Evolutionary conservation across 2,113 vertebrate species (phyloP).

Genomic region (Pituophis catenifer): DNA sequence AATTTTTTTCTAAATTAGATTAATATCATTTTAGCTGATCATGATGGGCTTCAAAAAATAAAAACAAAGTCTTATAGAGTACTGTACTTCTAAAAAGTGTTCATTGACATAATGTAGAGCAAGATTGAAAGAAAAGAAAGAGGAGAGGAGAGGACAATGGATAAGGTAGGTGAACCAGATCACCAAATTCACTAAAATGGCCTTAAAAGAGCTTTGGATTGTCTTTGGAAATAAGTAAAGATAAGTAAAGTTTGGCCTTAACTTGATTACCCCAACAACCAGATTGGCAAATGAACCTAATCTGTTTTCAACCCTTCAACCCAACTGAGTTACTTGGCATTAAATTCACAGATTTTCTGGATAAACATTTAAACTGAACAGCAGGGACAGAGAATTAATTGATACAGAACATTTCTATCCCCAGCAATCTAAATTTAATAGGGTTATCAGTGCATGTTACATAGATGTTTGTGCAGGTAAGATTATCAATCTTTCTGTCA

Average conservation of each 20-base stretch:
- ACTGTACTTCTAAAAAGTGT: neutral
- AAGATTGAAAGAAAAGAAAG: neutral
- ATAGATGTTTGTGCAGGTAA: too few species aligned
- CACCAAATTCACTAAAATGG: neutral
- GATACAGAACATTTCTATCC: too few species aligned
- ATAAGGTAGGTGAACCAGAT: neutral
- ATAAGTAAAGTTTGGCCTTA: neutral
- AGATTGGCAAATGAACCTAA: neutral
- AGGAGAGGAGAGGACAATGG: neutral
- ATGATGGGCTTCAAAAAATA: slow-evolving; percentile 2
- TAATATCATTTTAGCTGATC: slow-evolving; percentile 19
- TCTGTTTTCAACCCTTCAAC: neutral
- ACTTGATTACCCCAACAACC: neutral
- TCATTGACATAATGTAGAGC: neutral
- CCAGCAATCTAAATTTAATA: too few species aligned
- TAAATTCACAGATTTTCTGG: too few species aligned
- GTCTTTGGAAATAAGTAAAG: too few species aligned
- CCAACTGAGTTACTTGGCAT: too few species aligned
- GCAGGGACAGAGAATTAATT: too few species aligned
- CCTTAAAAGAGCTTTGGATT: neutral
- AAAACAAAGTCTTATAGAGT: neutral
- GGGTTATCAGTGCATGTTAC: too few species aligned
- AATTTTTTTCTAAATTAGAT: neutral
- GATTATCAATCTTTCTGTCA: too few species aligned
- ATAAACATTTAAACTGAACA: too few species aligned